Percentiles rank a stretch among this genome's conserved stretches.
Evolutionary conservation across 1,140 invertebrate species (phyloP).

Genomic region (Vanessa tameamea): DNA sequence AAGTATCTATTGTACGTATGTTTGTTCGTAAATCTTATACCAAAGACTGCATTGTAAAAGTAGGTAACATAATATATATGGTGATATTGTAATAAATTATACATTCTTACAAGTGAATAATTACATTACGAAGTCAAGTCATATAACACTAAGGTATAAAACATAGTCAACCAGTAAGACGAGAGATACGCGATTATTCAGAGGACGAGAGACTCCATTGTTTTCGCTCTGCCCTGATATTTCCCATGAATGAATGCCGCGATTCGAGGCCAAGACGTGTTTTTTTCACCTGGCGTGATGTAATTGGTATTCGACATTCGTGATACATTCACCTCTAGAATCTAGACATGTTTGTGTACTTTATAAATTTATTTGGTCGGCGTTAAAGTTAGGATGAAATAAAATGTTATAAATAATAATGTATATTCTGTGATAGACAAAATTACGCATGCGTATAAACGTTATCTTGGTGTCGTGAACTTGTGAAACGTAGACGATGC

Average conservation of each 20-base stretch:
- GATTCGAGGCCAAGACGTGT: slow-evolving; percentile 65
- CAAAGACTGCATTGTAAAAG: neutral
- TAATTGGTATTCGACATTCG: slow-evolving; percentile 44
- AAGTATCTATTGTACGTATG: neutral
- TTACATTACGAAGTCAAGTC: slow-evolving; percentile 16
- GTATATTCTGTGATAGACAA: slow-evolving; percentile 1
- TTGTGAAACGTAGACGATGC: slow-evolving; percentile 23
- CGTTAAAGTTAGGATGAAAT: neutral
- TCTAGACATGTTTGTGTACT: neutral
- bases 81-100: neutral
- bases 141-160: neutral
- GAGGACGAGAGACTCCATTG: slow-evolving; percentile 44
- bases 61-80: neutral
- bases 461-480: slow-evolving; percentile 34
- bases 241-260: slow-evolving; percentile 68
- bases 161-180: neutral
- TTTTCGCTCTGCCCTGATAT: slow-evolving; percentile 56
- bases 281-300: slow-evolving; percentile 69
- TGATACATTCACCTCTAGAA: slow-evolving; percentile 29
- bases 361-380: neutral
- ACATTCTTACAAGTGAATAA: neutral
- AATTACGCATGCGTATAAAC: slow-evolving; percentile 29
- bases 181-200: slow-evolving; percentile 10
- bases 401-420: neutral
- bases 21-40: neutral